These are phyloP conservation scores for Nomada goodeniana DNA, from an alignment of 2,888 invertebrate genomes.

Conservation along the genomic window DNA sequence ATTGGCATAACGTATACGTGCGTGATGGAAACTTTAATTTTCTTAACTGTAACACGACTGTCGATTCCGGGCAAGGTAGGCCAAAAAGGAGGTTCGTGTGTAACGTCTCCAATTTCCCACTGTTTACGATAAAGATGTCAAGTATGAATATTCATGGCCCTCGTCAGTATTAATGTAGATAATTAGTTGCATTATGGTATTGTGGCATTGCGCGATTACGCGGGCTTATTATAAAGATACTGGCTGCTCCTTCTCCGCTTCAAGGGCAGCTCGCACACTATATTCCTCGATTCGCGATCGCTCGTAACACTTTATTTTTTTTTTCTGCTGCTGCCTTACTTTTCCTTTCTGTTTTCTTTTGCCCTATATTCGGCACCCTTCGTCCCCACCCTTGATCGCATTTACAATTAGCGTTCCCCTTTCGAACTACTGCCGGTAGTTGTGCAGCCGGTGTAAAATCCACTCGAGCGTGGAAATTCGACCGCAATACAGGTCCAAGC, in stretches of 20 bases:
- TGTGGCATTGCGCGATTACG: slow-evolving; percentile 50
- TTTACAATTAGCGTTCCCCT: slow-evolving; percentile 39
- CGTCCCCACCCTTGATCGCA: not conserved
- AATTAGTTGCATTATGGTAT: slow-evolving; percentile 51
- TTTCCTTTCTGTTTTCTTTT: not conserved
- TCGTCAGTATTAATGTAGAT: slow-evolving; percentile 48
- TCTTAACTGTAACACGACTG: slow-evolving; percentile 16
- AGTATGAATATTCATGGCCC: slow-evolving; percentile 56
- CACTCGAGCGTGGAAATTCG: slow-evolving; percentile 41
- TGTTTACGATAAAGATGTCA: slow-evolving; percentile 53
- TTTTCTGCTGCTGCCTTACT: not conserved
- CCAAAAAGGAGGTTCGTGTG: slow-evolving; percentile 30
- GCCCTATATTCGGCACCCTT: not conserved
- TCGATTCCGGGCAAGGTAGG: slow-evolving; percentile 28
- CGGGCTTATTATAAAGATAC: slow-evolving; percentile 39
- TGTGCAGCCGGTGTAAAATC: slow-evolving; percentile 34
- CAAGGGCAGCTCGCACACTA: slow-evolving; percentile 42
- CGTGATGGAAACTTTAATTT: slow-evolving; percentile 17
- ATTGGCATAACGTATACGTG: not conserved
- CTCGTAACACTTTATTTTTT: slow-evolving; percentile 12
- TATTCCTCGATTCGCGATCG: slow-evolving; percentile 36
- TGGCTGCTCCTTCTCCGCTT: slow-evolving; percentile 12
- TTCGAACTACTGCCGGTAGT: slow-evolving; percentile 25
- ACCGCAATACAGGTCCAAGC: slow-evolving; percentile 27
- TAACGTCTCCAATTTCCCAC: slow-evolving; percentile 32